Evolutionary conservation across 2,113 vertebrate species (phyloP).

Genomic region (Hemiscyllium ocellatum): DNA sequence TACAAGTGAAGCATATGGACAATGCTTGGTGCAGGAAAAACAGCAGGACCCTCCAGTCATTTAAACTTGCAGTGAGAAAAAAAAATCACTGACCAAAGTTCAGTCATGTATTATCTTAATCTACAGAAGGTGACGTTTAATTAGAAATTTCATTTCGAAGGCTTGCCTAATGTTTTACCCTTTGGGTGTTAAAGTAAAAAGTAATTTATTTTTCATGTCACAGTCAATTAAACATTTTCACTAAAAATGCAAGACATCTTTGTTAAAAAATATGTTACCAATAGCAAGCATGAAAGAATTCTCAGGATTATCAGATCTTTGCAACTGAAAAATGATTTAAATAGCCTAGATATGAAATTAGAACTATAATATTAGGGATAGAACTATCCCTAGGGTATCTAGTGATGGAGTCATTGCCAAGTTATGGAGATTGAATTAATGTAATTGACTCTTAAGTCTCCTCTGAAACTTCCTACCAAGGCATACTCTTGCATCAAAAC

Average conservation of each 20-base stretch:
- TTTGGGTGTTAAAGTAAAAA: neutral
- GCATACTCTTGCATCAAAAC: neutral
- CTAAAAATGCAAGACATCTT: neutral
- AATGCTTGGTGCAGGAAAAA: neutral
- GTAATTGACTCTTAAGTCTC: neutral
- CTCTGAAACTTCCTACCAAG: neutral
- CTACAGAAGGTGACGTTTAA: neutral
- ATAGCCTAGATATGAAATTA: neutral
- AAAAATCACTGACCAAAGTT: neutral
- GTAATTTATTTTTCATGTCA: neutral
- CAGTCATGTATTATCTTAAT: neutral
- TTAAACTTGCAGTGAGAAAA: neutral
- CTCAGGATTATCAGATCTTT: neutral
- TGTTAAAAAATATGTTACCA: neutral
- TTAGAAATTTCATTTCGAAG: conserved; percentile 5
- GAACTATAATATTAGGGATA: neutral
- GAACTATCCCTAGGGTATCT: neutral
- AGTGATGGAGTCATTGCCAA: neutral
- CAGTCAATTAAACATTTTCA: conserved; percentile 17
- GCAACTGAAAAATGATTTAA: neutral
- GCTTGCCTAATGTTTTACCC: neutral
- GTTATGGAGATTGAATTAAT: neutral
- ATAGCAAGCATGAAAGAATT: neutral
- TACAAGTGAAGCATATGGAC: neutral
- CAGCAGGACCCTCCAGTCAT: neutral